These are phyloP conservation scores for Calvadosia cruxmelitensis DNA, from an alignment of 30 jellyfish, hydroid and myxozoan genomes.

Conservation along the genomic window DNA sequence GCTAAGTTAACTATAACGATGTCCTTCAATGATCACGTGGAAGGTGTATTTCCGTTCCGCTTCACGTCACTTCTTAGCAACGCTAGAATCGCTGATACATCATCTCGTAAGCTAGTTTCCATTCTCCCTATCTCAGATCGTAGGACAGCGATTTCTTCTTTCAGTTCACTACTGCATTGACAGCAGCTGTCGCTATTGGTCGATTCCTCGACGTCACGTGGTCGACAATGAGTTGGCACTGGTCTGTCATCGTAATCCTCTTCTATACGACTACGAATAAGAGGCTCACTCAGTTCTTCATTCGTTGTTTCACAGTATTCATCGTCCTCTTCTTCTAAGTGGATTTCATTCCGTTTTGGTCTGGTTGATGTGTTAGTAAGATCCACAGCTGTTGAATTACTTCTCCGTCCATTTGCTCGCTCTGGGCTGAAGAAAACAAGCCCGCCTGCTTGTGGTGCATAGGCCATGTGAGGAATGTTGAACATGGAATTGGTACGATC, in stretches of 20 bases:
- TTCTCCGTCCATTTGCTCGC: too few relatives aligned
- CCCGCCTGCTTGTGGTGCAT: constrained; percentile 9
- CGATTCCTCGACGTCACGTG: not conserved
- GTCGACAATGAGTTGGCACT: not conserved
- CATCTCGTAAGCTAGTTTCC: constrained; percentile 17
- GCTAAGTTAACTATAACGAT: too few relatives aligned
- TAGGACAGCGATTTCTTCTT: constrained; percentile 30
- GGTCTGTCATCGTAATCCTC: not conserved
- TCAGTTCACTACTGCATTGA: constrained; percentile 37
- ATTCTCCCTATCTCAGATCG: constrained; percentile 10
- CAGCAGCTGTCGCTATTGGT: constrained; percentile 24
- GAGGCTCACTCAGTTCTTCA: not conserved
- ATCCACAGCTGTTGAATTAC: not conserved
- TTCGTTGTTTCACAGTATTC: not conserved
- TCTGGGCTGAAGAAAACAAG: constrained; percentile 43
- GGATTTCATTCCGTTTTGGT: too few relatives aligned
- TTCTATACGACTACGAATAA: not conserved
- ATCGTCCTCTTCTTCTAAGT: not conserved
- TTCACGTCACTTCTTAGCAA: constrained; percentile 11
- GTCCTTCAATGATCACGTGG: too few relatives aligned
- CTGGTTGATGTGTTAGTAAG: not conserved
- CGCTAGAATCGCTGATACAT: constrained; percentile 13
- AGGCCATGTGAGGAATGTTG: constrained; percentile 10
- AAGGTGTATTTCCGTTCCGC: too few relatives aligned
- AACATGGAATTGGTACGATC: constrained; percentile 47